Percentiles rank a stretch among this genome's conserved stretches.
Conservation (phyloP, 2,797 vertebrate species). For the Argya squamiceps region DNA sequence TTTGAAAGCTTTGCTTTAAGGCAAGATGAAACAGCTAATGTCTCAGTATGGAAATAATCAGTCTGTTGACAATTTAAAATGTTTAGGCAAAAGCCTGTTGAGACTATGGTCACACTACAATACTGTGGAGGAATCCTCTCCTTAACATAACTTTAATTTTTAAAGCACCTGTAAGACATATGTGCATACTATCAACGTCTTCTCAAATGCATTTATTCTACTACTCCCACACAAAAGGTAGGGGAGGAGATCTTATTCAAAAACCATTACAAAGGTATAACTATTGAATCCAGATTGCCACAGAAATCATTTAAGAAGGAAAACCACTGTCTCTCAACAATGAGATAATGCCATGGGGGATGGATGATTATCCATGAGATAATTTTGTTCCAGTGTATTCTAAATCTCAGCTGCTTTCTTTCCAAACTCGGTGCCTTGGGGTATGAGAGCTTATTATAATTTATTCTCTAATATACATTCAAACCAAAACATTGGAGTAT, state of each 20-base stretch:
- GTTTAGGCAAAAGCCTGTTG: neutral
- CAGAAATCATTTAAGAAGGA: neutral
- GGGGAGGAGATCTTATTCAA: neutral
- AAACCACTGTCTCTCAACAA: neutral
- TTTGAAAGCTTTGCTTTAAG: neutral
- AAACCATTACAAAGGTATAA: neutral
- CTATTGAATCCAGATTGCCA: neutral
- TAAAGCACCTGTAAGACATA: neutral
- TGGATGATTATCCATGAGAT: neutral
- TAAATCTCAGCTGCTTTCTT: neutral
- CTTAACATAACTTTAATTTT: neutral
- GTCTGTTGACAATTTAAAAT: neutral
- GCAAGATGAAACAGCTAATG: neutral
- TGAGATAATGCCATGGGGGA: neutral
- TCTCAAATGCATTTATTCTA: neutral
- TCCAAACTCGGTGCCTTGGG: neutral
- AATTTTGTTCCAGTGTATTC: neutral
- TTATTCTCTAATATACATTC: neutral
- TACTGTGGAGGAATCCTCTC: neutral
- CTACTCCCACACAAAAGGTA: constrained; percentile 2
- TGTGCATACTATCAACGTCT: neutral
- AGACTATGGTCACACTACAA: neutral
- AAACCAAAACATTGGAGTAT: neutral
- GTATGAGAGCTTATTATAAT: neutral
- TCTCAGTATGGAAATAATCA: neutral